Evolutionary conservation across 2,113 vertebrate species (phyloP).

Genomic region (Zingel zingel): DNA sequence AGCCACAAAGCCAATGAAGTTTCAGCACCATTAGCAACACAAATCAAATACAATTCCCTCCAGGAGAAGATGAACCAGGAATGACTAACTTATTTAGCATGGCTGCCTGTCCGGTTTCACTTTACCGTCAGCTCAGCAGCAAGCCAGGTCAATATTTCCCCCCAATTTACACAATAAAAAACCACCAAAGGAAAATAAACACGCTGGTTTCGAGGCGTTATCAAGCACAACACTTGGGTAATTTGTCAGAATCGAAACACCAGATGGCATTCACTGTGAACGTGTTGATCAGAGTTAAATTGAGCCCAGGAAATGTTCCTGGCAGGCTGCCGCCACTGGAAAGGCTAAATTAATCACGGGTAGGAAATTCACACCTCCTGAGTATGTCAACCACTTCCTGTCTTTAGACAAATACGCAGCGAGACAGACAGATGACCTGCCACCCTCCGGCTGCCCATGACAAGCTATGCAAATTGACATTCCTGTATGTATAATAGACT

Average conservation of each 20-base stretch:
- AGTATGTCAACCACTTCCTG: slow-evolving; percentile 69
- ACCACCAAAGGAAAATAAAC: slow-evolving; percentile 49
- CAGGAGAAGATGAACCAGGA: neutral
- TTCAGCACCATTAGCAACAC: slow-evolving; percentile 43
- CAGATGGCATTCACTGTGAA: slow-evolving; percentile 55
- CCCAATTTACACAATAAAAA: slow-evolving; percentile 19
- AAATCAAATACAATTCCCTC: slow-evolving; percentile 21
- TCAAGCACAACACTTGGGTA: slow-evolving; percentile 44
- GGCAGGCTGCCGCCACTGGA: slow-evolving; percentile 55
- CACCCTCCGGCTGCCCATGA: slow-evolving; percentile 62
- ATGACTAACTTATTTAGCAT: slow-evolving; percentile 27
- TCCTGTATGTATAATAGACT: slow-evolving; percentile 56
- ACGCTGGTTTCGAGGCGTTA: slow-evolving; percentile 28
- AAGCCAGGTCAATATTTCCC: slow-evolving; percentile 42
- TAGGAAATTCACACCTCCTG: slow-evolving; percentile 76
- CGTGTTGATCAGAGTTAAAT: slow-evolving; percentile 66
- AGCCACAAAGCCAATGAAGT: slow-evolving; percentile 33
- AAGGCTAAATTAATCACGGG: slow-evolving; percentile 65
- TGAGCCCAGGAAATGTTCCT: slow-evolving; percentile 48
- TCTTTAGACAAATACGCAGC: slow-evolving; percentile 63
- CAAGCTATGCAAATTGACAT: slow-evolving; percentile 75
- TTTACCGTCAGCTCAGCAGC: slow-evolving; percentile 16
- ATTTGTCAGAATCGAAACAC: slow-evolving; percentile 64
- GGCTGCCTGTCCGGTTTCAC: slow-evolving; percentile 18
- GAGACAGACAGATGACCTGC: slow-evolving; percentile 60